These are phyloP conservation scores for Platypus cylindrus DNA, from an alignment of 2,888 invertebrate genomes.

Conservation along the genomic window DNA sequence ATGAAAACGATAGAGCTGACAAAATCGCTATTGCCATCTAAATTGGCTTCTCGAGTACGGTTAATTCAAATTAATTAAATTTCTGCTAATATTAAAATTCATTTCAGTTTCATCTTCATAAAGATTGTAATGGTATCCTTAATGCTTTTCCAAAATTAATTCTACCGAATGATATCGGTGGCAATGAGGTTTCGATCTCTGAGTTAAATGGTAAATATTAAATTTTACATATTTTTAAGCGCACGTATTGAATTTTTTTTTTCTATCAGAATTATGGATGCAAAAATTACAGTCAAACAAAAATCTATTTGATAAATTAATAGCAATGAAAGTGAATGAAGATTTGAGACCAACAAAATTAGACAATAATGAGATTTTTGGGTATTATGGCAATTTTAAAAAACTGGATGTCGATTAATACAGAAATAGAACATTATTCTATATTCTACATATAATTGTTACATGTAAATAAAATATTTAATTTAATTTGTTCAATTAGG, in stretches of 20 bases:
- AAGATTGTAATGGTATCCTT: conserved; percentile 12
- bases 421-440: no score
- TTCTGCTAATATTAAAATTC: no score
- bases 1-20: conserved; percentile 6
- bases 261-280: conserved; percentile 8
- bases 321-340: conserved; percentile 18
- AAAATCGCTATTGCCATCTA: conserved; percentile 8
- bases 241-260: conserved; percentile 3
- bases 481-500: no score
- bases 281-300: conserved; percentile 14
- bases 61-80: neutral
- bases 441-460: no score
- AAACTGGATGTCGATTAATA: conserved; percentile 22
- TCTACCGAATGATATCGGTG: conserved; percentile 22
- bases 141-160: conserved; percentile 19
- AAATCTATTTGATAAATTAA: conserved; percentile 16
- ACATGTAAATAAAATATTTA: no score
- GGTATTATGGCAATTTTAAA: conserved; percentile 25
- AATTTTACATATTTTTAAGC: neutral
- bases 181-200: conserved; percentile 15
- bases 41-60: conserved; percentile 10
- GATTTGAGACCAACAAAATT: conserved; percentile 17
- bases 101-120: conserved; percentile 17
- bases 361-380: conserved; percentile 21
- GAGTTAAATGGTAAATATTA: conserved; percentile 17